phyloP scores from a whole-genome alignment of 2,888 invertebrate species.

The Lycocerus yunnanus region DNA sequence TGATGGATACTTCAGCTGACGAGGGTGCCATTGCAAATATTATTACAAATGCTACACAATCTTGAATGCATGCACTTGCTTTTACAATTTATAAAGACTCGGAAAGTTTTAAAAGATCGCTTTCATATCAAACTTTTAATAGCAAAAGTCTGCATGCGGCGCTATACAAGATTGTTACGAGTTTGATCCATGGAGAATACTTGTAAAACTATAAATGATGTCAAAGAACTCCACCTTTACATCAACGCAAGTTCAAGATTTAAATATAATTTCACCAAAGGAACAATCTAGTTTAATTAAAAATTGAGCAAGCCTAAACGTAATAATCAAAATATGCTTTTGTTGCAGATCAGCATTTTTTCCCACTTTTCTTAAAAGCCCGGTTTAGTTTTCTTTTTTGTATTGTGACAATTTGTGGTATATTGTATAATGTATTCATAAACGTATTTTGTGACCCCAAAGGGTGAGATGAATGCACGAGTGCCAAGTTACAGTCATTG shows the following conservation, averaged over 20 bases:
- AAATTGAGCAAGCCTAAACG: neutral
- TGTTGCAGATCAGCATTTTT: neutral
- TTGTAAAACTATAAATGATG: neutral
- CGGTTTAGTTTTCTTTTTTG: neutral
- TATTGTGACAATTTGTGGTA: neutral
- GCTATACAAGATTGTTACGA: slow-evolving; percentile 27
- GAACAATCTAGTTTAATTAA: neutral
- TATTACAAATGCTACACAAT: slow-evolving; percentile 31
- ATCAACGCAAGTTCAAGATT: neutral
- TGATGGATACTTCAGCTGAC: slow-evolving; percentile 28
- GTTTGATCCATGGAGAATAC: slow-evolving; percentile 4
- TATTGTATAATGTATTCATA: neutral
- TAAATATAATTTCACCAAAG: neutral
- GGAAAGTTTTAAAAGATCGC: slow-evolving; percentile 28
- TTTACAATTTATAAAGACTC: slow-evolving; percentile 28
- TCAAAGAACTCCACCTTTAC: neutral
- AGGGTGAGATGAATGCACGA: slow-evolving; percentile 21
- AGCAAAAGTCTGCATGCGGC: slow-evolving; percentile 27
- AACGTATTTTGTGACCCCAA: slow-evolving; percentile 2
- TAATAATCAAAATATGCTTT: neutral
- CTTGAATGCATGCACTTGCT: slow-evolving; percentile 29
- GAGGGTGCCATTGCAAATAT: slow-evolving; percentile 30
- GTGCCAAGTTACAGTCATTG: slow-evolving; percentile 51
- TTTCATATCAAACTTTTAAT: slow-evolving; percentile 30
- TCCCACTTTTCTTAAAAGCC: neutral